Evolutionary conservation across 2,113 vertebrate genomes (phyloP).

Genomic region (Felis catus): F.catus_Fca126_mat1.0 CM031412.1:21460001-21460500

Average conservation of each 20-base stretch:
- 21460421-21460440: constrained; percentile 68
- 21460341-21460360: constrained; percentile 22
- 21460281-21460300: not conserved
- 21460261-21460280: not conserved
- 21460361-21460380: constrained; percentile 17
- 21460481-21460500: constrained; percentile 37
- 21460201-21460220: constrained; percentile 7
- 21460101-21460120: constrained; percentile 71
- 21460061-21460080: not conserved
- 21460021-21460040: not conserved
- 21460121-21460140: constrained; percentile 64
- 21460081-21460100: not conserved
- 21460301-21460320: not conserved
- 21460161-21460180: not conserved
- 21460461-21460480: constrained; percentile 69
- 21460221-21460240: not conserved
- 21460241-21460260: not conserved
- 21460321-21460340: not conserved
- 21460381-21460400: constrained; percentile 8
- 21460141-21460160: constrained; percentile 36
- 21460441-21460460: constrained; percentile 64
- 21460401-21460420: constrained; percentile 76
- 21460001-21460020: not conserved
- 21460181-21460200: not conserved
- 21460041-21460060: not conserved